These are phyloP conservation scores for Pseudomyrmex flavicornis DNA, from an alignment of 1,140 invertebrate genomes.

Conservation along the genomic window DNA sequence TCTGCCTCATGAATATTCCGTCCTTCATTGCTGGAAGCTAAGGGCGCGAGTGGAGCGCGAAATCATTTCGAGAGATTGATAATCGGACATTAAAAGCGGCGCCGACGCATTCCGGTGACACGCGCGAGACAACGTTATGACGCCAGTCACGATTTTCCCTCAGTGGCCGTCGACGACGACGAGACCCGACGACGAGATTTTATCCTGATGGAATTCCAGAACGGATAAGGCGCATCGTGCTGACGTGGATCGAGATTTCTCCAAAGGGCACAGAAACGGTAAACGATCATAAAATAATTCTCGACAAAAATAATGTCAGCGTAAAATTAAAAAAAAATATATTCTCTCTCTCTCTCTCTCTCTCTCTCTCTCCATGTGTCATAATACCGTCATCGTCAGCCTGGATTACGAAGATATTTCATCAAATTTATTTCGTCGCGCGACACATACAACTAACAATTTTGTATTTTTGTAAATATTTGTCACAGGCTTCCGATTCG, in stretches of 20 bases:
- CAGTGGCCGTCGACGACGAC: not conserved
- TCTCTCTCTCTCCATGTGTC: no score
- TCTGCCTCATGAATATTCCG: constrained; percentile 61
- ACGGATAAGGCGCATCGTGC: not conserved
- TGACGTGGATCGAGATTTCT: constrained; percentile 29
- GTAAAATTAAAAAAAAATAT: constrained; percentile 24
- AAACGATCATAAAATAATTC: constrained; percentile 35
- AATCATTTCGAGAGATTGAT: constrained; percentile 52
- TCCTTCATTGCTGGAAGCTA: constrained; percentile 30
- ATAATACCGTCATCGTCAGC: constrained; percentile 19
- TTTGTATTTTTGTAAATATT: constrained; percentile 32
- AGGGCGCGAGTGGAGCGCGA: constrained; percentile 30
- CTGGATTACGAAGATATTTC: not conserved
- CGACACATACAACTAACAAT: not conserved
- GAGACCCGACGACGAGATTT: not conserved
- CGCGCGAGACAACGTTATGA: constrained; percentile 37
- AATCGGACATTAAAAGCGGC: constrained; percentile 46
- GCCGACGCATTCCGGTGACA: not conserved
- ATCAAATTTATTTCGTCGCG: constrained; percentile 22
- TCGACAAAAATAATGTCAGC: constrained; percentile 18
- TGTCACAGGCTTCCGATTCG: constrained; percentile 12
- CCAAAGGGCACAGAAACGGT: not conserved
- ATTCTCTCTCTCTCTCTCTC: no score
- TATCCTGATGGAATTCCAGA: constrained; percentile 6
- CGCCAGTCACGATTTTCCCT: not conserved